Evolutionary conservation across 2,888 invertebrate genomes (phyloP).

Genomic region (Cheilosia grossa): DNA sequence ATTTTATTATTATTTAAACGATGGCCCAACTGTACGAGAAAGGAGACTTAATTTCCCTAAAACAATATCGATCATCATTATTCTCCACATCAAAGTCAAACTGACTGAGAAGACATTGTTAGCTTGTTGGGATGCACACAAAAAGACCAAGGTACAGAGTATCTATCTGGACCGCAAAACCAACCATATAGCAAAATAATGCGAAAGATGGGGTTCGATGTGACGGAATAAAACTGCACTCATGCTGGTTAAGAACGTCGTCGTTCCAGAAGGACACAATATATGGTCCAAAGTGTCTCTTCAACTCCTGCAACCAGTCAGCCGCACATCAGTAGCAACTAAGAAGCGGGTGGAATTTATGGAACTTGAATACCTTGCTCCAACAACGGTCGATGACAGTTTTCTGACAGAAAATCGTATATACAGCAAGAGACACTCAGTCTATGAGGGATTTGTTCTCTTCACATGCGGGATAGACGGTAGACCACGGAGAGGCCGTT

Average conservation of each 20-base stretch:
- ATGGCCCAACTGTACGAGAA: neutral
- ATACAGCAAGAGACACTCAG: slow-evolving; percentile 64
- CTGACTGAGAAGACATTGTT: slow-evolving; percentile 32
- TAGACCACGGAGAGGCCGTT: slow-evolving; percentile 25
- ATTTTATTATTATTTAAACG: neutral
- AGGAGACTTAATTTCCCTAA: neutral
- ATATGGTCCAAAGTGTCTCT: slow-evolving; percentile 41
- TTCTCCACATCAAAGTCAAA: slow-evolving; percentile 34
- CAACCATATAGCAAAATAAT: slow-evolving; percentile 8
- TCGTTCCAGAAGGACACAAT: slow-evolving; percentile 26
- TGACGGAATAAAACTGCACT: slow-evolving; percentile 36
- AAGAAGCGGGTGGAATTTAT: slow-evolving; percentile 69
- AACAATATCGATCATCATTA: slow-evolving; percentile 25
- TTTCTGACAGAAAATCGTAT: slow-evolving; percentile 59
- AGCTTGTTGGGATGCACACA: neutral
- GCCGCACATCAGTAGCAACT: slow-evolving; percentile 10
- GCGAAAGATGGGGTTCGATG: slow-evolving; percentile 44
- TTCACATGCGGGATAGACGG: slow-evolving; percentile 28
- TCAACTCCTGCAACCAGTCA: slow-evolving; percentile 32
- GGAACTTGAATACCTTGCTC: slow-evolving; percentile 62
- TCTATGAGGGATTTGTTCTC: slow-evolving; percentile 61
- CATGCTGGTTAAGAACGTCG: slow-evolving; percentile 9
- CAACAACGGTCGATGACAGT: slow-evolving; percentile 60
- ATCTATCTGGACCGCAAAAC: neutral
- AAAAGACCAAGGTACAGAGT: neutral